These are phyloP conservation scores for Platysternon megacephalum DNA, from an alignment of 2,113 vertebrate species.

Conservation along the genomic window DNA sequence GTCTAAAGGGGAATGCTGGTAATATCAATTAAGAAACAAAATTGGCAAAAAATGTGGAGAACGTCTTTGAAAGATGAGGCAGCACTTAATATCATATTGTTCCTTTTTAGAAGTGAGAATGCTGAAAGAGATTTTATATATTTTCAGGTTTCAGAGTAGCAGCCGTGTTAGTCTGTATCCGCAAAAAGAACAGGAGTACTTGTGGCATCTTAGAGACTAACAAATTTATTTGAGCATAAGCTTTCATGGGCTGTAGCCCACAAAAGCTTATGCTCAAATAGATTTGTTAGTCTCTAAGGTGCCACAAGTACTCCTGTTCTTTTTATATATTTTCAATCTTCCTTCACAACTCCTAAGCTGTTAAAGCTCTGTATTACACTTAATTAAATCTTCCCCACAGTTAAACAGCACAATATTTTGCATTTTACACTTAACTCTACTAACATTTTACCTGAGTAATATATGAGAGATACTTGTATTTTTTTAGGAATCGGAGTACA, in stretches of 20 bases:
- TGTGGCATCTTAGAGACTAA: too few relatives aligned
- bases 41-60: rapidly evolving
- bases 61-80: not conserved
- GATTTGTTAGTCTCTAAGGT: too few relatives aligned
- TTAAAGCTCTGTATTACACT: rapidly evolving
- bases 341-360: not conserved
- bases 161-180: too few relatives aligned
- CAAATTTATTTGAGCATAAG: too few relatives aligned
- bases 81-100: not conserved
- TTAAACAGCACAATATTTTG: not conserved
- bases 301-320: too few relatives aligned
- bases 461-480: too few relatives aligned
- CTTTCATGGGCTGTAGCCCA: too few relatives aligned
- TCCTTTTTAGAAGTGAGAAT: not conserved
- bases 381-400: rapidly evolving
- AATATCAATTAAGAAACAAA: not conserved
- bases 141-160: too few relatives aligned
- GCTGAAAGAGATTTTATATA: not conserved
- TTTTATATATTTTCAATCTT: not conserved
- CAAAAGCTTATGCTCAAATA: too few relatives aligned
- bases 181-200: too few relatives aligned
- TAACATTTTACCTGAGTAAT: not conserved
- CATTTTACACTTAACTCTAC: not conserved
- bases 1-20: not conserved
- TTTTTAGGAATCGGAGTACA: too few relatives aligned